A percentile compares a stretch with the other conserved stretches of the same genome.
Conservation (phyloP, 2,113 vertebrate genomes). For the Arothron firmamentum region DNA sequence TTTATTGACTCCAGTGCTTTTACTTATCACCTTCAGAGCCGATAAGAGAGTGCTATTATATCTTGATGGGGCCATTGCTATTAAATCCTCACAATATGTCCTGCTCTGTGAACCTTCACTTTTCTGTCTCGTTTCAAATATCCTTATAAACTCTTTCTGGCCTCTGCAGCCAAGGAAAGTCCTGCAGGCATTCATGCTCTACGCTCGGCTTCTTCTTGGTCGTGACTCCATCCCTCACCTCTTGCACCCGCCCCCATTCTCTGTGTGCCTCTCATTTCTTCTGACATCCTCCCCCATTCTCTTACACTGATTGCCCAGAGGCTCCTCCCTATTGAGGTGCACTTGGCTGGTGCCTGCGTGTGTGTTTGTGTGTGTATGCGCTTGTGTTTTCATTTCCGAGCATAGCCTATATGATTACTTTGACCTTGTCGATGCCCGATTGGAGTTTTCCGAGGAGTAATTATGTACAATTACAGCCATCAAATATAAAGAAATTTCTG, state of each 20-base stretch:
- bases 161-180: slow-evolving; percentile 42
- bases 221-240: slow-evolving; percentile 47
- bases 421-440: slow-evolving; percentile 63
- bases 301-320: slow-evolving; percentile 55
- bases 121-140: slow-evolving; percentile 35
- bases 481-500: background rate
- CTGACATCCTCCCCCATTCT: slow-evolving; percentile 43
- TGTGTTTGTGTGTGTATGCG: slow-evolving; percentile 14
- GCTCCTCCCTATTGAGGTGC: slow-evolving; percentile 56
- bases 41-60: background rate
- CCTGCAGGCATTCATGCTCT: slow-evolving; percentile 59
- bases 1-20: no score
- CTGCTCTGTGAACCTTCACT: slow-evolving; percentile 10
- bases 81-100: slow-evolving; percentile 28
- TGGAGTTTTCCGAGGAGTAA: slow-evolving; percentile 48
- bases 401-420: slow-evolving; percentile 54
- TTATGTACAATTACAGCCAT: slow-evolving; percentile 41
- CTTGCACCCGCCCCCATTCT: slow-evolving; percentile 40
- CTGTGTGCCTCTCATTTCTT: slow-evolving; percentile 45
- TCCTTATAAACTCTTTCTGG: slow-evolving; percentile 47
- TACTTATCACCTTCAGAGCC: background rate
- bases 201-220: slow-evolving; percentile 55
- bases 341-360: slow-evolving; percentile 41
- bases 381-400: slow-evolving; percentile 26
- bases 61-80: background rate